These are phyloP conservation scores for Semibalanus balanoides DNA, from an alignment of 1,140 invertebrate species.

Conservation along the genomic window DNA sequence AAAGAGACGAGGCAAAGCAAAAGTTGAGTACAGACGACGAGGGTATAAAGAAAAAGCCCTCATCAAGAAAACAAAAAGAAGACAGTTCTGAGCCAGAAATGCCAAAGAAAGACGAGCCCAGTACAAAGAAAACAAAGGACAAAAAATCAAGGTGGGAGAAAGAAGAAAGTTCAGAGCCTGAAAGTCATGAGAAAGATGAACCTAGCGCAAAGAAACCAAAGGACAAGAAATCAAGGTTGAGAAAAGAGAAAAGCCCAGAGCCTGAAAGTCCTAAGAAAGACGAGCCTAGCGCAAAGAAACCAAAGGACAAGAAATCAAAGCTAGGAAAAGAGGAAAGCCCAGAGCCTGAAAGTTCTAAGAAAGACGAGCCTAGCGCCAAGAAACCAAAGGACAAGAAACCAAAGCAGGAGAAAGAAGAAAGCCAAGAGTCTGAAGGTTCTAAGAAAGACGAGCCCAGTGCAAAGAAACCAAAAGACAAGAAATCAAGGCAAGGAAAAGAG, in stretches of 20 bases:
- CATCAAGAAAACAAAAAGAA: conserved; percentile 18
- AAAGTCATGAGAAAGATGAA: conserved; percentile 24
- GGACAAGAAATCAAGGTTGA: background rate
- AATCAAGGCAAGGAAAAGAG: background rate
- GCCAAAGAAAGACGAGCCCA: background rate
- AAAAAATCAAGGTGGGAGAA: conserved; percentile 5
- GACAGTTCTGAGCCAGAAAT: background rate
- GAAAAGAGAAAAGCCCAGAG: conserved; percentile 14
- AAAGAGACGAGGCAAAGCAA: no score
- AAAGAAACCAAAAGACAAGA: conserved; percentile 12
- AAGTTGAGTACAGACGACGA: no score
- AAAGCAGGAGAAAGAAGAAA: conserved; percentile 18
- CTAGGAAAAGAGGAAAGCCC: conserved; percentile 17
- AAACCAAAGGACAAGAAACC: conserved; percentile 6
- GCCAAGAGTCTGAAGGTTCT: conserved; percentile 17
- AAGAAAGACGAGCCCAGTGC: background rate
- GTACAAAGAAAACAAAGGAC: background rate
- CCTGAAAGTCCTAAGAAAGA: conserved; percentile 10
- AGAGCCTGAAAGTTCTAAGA: conserved; percentile 31
- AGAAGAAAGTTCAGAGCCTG: background rate
- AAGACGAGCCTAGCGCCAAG: conserved; percentile 24
- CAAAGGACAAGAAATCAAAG: conserved; percentile 33
- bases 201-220: conserved; percentile 19
- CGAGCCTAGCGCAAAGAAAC: conserved; percentile 27
- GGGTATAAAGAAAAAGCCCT: no score